Evolutionary conservation across 1,140 invertebrate species (phyloP), one percentile per base, ranked within the genome.

Genomic region (Drosophila sucinea): DNA sequence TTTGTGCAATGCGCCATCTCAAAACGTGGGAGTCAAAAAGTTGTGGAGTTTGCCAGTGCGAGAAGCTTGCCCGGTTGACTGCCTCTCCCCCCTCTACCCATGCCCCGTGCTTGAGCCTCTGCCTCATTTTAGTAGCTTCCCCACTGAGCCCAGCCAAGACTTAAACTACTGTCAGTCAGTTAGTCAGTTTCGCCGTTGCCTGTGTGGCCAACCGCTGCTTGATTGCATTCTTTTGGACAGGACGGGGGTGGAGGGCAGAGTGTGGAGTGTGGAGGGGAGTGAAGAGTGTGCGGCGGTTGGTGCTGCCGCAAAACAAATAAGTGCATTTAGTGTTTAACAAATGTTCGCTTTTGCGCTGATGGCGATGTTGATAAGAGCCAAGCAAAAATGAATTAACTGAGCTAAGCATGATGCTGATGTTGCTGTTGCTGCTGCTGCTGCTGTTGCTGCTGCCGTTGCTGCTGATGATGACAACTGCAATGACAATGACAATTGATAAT

Each of bases 251-350:
- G 8, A 23, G 17, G 7, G 44, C 6, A n/a, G n/a, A 41, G 11
- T 41, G 40, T 0, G 1, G 40, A n/a, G 40, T 1, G 10, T 1
- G 11, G 11, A n/a, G 40, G 1, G 11, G n/a, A 1, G 3, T 3
- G n/a, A 1, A 1, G 30, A 30, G 38, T 10, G 17, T 25, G 41
- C 17, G 2, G 41, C 6, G 77, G 54, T 41, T 56, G 67, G 54
- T 67, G 76, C 76, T 38, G 55, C 77, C 74, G 65, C 72, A 81
- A 90, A 90, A 87, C 87, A 90, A 87, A 90, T 90, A 90, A 90
- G 87, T 90, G 87, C 87, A 90, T 90, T 90, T 90, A 90, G 87
- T 90, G 87, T 84, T 90, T 90, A 90, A 90, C 87, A 90, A 90
- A 90, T 90, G 82, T 83, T 84, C 77, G 77, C 73, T 74, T 78